Base-by-base conservation (phyloP, 2,797 vertebrate species). In the Echiichthys vipera region DNA sequence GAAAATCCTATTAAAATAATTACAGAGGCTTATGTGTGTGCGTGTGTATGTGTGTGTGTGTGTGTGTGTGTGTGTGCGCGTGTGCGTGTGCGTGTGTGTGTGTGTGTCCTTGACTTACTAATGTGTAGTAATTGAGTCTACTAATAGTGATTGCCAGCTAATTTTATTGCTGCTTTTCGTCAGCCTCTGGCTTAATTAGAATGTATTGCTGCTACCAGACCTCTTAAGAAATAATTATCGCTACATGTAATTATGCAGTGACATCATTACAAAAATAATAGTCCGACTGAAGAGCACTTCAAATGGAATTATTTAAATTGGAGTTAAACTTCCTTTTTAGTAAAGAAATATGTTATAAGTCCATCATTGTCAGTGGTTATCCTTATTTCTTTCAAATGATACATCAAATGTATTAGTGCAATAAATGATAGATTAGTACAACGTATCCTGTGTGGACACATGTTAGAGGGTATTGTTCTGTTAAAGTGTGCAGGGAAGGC, bases 81-180 rank as follows among this genome's bases (percentile, higher is more conserved):
- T 65, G 67, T 74, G 68, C 72, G 76, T 59, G 70, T 63, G 67
- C 55, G 72, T 12, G 78, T 56, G 63, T 70, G 65, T 71, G 79
- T 81, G 80, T 85, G 83, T 81, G 87, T 80, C 81, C 81, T 87
- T 81, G 78, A 71, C 71, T 84, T 77, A 92, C 95, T 98, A 97
- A 98, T 97, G 96, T 96, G 95, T 96, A 94, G 95, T 96, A 97
- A 96, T 96, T 96, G 95, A 96, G 95, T 96, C 94, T 93, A 94
- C 95, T 99, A 98, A 98, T 97, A 97, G 95, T 97, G 96, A 97
- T 97, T 96, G 96, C 96, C 96, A 97, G 96, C 96, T 97, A 97
- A 99, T 98, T 97, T 97, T 96, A 97, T 95, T 97, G 96, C 95
- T 94, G 93, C 95, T 95, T 96, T 97, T 95, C 92, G 94, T 96